phyloP scores from a whole-genome alignment of 2,797 vertebrate species.

The Esox lucius region DNA sequence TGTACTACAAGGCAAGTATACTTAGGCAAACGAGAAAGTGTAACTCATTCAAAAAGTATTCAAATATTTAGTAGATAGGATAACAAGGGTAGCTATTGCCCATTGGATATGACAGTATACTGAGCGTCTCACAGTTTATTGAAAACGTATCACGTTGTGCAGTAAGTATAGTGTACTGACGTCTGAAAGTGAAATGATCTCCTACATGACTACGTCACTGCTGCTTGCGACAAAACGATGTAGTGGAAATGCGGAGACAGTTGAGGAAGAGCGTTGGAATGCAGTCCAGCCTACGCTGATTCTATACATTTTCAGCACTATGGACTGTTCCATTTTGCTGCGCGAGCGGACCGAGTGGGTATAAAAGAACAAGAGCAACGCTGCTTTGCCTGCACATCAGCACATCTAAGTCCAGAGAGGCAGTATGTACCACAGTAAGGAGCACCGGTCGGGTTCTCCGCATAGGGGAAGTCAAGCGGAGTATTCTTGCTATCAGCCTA shows the following conservation, averaged over 20 bases:
- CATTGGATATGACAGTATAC: neutral
- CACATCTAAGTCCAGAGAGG: constrained; percentile 3
- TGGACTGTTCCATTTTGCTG: constrained; percentile 67
- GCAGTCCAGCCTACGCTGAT: constrained; percentile 56
- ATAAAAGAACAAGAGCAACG: constrained; percentile 56
- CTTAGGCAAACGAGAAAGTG: neutral
- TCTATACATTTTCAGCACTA: constrained; percentile 64
- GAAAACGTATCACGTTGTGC: neutral
- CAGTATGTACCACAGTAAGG: constrained; percentile 51
- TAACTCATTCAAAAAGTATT: too few species aligned
- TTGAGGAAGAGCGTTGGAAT: neutral
- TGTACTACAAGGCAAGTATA: neutral
- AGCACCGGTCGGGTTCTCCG: constrained; percentile 37
- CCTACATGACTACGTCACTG: constrained; percentile 33
- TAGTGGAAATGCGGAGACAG: constrained; percentile 7
- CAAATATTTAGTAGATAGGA: neutral
- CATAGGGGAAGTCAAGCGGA: constrained; percentile 28
- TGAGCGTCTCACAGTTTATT: neutral
- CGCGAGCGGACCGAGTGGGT: constrained; percentile 48
- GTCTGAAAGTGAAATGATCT: neutral
- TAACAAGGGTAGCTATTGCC: neutral
- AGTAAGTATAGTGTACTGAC: neutral
- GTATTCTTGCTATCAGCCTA: constrained; percentile 25
- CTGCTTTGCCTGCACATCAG: constrained; percentile 12
- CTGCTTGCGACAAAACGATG: constrained; percentile 39